Evolutionary conservation across 2,888 invertebrate species (phyloP).

Genomic region (Lymantria monacha): DNA sequence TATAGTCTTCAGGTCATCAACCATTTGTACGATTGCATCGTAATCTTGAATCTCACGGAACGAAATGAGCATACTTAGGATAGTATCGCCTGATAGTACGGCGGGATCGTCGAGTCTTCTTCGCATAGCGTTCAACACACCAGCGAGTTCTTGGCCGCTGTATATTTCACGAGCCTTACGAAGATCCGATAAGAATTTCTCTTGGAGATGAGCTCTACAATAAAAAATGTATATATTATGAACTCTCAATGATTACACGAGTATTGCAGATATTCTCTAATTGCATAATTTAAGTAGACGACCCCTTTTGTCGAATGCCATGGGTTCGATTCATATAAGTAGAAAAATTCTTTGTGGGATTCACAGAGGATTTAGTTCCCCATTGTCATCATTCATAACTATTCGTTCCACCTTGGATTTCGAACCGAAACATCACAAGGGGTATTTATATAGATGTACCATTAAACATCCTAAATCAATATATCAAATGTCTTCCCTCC

Average conservation of each 20-base stretch:
- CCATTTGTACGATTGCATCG: slow-evolving; percentile 97
- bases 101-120: slow-evolving; percentile 97
- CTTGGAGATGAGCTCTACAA: slow-evolving; percentile 95
- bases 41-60: slow-evolving; percentile 97
- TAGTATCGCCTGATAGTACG: slow-evolving; percentile 97
- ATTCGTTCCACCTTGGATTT: too few relatives aligned
- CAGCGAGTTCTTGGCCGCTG: slow-evolving; percentile 90
- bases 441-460: too few relatives aligned
- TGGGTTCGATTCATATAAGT: too few relatives aligned
- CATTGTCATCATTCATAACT: too few relatives aligned
- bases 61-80: slow-evolving; percentile 96
- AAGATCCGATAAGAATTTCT: slow-evolving; percentile 97
- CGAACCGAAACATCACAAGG: too few relatives aligned
- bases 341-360: too few relatives aligned
- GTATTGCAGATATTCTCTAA: too few relatives aligned
- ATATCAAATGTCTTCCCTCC: too few relatives aligned
- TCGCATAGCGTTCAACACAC: slow-evolving; percentile 93
- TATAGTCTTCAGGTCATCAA: slow-evolving; percentile 95
- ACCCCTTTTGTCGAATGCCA: too few relatives aligned
- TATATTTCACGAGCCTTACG: slow-evolving; percentile 94
- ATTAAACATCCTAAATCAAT: too few relatives aligned
- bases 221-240: neutral
- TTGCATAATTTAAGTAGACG: too few relatives aligned
- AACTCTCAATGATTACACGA: neutral
- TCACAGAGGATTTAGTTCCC: too few relatives aligned